Base-by-base conservation (phyloP, 2,797 vertebrate genomes). In the Hybognathus amarus region DNA sequence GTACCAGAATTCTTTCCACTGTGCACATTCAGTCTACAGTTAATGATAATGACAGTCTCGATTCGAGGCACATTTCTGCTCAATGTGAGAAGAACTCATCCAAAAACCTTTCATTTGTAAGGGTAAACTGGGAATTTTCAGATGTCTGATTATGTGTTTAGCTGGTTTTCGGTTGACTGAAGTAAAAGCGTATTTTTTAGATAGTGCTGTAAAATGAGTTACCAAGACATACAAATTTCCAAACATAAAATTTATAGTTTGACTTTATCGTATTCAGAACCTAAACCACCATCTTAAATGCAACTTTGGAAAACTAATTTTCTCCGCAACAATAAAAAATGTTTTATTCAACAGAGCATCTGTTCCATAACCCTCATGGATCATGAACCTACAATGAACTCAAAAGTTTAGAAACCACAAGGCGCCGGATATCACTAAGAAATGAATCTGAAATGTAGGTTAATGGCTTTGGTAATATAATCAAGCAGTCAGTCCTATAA, bases 391-490 rank as follows among this genome's bases (percentile, higher is more conserved):
- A 56, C 38, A 64, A 5, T 83, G 56, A 78, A 87, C 80, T 80
- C 63, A 7, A 7, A 45, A 45, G 33, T 70, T 82, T 59, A 61
- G 54, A 59, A 80, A 70, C 27, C 22, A 13, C 56, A 50, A 33
- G 10, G 27, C 2, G 1, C 27, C 11, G 7, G 24, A 82, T 76
- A 45, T 54, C 15, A 67, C 18, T 59, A 30, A 67, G 52, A 52
- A 56, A 76, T 70, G 12, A 80, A 50, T 38, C 50, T 45, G 24
- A 79, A 77, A 84, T 81, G 45, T 86, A 79, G 77, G 81, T 64
- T 83, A 71, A 82, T 67, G 52, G 74, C 79, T 71, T 77, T 52
- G 18, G 64, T n/a, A 82, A 85, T 64, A 69, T 77, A 71, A 54
- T 76, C 56, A 74, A 63, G 69, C 52, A 71, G 38, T 56, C 18